Conservation (phyloP, 1,140 invertebrate species). For the Drosophila repletoides region DNA sequence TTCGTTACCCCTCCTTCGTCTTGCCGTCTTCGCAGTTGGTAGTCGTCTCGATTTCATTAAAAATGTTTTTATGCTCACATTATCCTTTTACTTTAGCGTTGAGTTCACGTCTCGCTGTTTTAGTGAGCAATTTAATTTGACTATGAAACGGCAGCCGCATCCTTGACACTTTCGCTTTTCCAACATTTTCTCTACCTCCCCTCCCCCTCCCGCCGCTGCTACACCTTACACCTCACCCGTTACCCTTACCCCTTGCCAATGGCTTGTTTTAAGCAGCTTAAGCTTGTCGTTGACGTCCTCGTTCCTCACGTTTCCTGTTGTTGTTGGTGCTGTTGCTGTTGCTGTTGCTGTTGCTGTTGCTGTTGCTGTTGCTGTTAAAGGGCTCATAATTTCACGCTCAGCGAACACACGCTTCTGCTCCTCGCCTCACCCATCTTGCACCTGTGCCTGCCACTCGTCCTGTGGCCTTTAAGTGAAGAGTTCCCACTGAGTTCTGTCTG, state of each 20-base stretch:
- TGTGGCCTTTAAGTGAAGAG: slow-evolving; percentile 36
- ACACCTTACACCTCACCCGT: slow-evolving; percentile 3
- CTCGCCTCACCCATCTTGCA: background rate
- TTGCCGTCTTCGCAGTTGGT: slow-evolving; percentile 50
- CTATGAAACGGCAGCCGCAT: slow-evolving; percentile 72
- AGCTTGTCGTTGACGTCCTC: slow-evolving; percentile 69
- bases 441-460: slow-evolving; percentile 32
- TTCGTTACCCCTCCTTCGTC: slow-evolving; percentile 1
- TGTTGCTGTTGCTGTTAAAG: slow-evolving; percentile 41
- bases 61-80: slow-evolving; percentile 76
- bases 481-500: slow-evolving; percentile 8
- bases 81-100: slow-evolving; percentile 68
- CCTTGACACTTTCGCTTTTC: slow-evolving; percentile 77
- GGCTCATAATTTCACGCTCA: slow-evolving; percentile 75
- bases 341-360: slow-evolving; percentile 21
- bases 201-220: background rate
- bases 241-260: slow-evolving; percentile 28
- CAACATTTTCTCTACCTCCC: slow-evolving; percentile 35
- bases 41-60: slow-evolving; percentile 80
- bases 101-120: slow-evolving; percentile 28
- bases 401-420: slow-evolving; percentile 53
- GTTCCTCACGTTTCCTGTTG: background rate
- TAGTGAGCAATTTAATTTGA: slow-evolving; percentile 73
- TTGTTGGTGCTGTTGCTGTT: too few species aligned
- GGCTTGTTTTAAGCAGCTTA: slow-evolving; percentile 79